A percentile compares a stretch with the other conserved stretches of the same genome.
phyloP scores from a whole-genome alignment of 2,113 vertebrate genomes.

The Hyperopisus bebe region DNA sequence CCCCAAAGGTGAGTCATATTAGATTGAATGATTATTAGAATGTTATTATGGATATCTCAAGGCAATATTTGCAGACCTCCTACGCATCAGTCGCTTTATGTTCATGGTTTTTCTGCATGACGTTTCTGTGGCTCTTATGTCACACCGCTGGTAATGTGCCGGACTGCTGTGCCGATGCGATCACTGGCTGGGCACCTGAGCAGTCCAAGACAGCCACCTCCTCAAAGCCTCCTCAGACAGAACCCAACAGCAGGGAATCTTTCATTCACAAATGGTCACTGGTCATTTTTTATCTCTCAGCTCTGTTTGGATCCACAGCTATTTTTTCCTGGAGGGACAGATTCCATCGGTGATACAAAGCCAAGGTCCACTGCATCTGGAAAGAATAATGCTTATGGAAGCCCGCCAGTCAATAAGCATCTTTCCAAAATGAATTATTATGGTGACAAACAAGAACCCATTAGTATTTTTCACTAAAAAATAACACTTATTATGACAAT shows the following conservation, averaged over 20 bases:
- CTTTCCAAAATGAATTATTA: neutral
- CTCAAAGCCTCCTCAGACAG: neutral
- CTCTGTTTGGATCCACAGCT: neutral
- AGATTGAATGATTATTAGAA: neutral
- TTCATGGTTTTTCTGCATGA: neutral
- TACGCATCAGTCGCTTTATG: neutral
- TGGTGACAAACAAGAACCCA: neutral
- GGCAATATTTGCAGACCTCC: neutral
- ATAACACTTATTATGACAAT: neutral
- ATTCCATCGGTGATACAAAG: neutral
- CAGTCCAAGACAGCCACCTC: neutral
- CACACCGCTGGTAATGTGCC: neutral
- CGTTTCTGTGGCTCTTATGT: neutral
- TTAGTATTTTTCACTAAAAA: neutral
- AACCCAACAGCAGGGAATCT: neutral
- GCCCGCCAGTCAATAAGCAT: neutral
- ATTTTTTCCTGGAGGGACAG: neutral
- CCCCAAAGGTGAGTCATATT: neutral
- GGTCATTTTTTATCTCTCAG: neutral
- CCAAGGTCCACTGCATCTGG: neutral
- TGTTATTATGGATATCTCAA: neutral
- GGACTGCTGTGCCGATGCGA: neutral
- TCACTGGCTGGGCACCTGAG: neutral
- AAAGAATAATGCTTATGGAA: neutral
- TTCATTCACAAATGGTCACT: neutral